phyloP scores from a whole-genome alignment of 2,797 vertebrate genomes.

The Fundulus diaphanus region DNA sequence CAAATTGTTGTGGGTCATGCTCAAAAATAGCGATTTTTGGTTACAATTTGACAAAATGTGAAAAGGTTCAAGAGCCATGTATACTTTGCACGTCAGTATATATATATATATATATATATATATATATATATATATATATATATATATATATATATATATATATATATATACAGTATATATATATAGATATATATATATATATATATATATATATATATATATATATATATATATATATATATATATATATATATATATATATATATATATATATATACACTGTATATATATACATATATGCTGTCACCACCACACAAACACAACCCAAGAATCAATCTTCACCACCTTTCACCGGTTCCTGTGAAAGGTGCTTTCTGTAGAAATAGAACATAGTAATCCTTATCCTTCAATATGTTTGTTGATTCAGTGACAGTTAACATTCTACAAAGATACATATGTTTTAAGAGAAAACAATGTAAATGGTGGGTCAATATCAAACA shows the following conservation, averaged over 20 bases:
- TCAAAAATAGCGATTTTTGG: background rate
- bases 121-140: no score
- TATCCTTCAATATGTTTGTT: background rate
- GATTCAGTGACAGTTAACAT: slow-evolving; percentile 22
- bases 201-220: no score
- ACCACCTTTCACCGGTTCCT: slow-evolving; percentile 1
- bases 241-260: no score
- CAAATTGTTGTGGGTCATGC: background rate
- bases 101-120: no score
- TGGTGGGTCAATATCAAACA: slow-evolving; percentile 49
- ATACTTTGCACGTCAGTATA: background rate
- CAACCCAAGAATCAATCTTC: background rate
- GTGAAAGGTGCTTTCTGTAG: slow-evolving; percentile 2
- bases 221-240: no score
- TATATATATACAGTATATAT: no score
- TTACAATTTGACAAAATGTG: background rate
- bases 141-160: no score
- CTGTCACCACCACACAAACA: background rate
- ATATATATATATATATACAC: no score
- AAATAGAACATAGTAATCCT: background rate
- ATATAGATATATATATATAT: no score
- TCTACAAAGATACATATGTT: slow-evolving; percentile 43
- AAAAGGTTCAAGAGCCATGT: background rate
- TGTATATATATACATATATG: no score
- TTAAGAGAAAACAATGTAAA: slow-evolving; percentile 32